Evolutionary conservation across 2,888 invertebrate species (phyloP).

Genomic region (Capitulum mitella): DNA sequence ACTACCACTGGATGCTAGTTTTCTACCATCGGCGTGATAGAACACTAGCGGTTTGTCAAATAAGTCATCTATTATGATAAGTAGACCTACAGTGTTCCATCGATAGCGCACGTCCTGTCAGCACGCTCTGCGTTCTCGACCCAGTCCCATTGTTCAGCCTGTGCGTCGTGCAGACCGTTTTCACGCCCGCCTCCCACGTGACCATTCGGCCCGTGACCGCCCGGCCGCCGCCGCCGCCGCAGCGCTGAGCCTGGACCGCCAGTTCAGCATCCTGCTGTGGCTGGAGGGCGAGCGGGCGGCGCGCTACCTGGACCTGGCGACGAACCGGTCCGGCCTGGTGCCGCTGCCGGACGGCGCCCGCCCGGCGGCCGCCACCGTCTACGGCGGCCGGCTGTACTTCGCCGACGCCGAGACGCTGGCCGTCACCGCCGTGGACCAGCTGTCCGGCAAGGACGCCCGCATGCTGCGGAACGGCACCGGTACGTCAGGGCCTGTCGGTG

Average conservation of each 20-base stretch:
- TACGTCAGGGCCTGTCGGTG: no score
- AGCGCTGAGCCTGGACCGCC: slow-evolving; percentile 2
- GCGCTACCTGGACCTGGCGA: not conserved
- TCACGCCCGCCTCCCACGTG: no score
- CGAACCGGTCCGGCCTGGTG: not conserved
- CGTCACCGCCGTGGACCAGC: slow-evolving; percentile 31
- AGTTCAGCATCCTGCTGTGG: not conserved
- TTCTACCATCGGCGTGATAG: no score
- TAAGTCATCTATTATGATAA: no score
- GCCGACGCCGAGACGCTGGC: slow-evolving; percentile 28
- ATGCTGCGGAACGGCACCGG: slow-evolving; percentile 28
- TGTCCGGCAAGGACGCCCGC: slow-evolving; percentile 27
- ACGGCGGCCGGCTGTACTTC: slow-evolving; percentile 32
- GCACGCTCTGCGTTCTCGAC: no score
- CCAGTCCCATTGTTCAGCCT: no score
- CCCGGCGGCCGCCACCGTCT: slow-evolving; percentile 31
- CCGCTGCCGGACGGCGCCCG: slow-evolving; percentile 13
- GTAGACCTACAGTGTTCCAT: no score
- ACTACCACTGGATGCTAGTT: no score
- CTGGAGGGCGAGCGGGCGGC: not conserved
- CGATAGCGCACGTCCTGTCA: no score
- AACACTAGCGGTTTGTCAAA: no score
- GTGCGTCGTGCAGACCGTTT: no score
- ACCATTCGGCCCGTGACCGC: no score
- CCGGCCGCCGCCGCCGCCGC: not conserved